Base-by-base conservation (phyloP, 2,113 vertebrate genomes). In the Microtus pennsylvanicus region DNA sequence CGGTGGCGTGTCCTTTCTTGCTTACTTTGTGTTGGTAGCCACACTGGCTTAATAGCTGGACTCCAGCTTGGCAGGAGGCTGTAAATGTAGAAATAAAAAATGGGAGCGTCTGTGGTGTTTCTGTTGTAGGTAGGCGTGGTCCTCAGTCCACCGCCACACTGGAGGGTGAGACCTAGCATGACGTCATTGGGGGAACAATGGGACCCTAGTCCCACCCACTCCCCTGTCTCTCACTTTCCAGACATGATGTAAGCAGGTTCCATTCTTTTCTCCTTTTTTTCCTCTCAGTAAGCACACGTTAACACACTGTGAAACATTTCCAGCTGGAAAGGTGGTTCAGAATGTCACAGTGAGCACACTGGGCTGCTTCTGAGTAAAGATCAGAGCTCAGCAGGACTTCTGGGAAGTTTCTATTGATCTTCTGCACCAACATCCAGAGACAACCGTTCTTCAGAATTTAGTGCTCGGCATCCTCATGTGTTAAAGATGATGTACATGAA, bases 401-500 rank as follows among this genome's bases (percentile, higher is more conserved):
- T 55, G 22, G 38, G 47, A 55, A 55, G 21, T n/a, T 35, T n/a
- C n/a, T 42, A 58, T 38, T 19, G 47, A 30, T 88, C 65, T 52
- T n/a, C 45, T 50, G 26, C 35, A 42, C 67, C 50, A 74, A 74
- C 13, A 55, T 13, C 50, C 8, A 58, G 13, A 55, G 35, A 88
- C 50, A 88, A 38, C 21, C 3, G 4, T 17, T 26, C 33, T 87
- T 52, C 47, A n/a, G 67, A 87, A 47, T 26, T n/a, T 55, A 26
- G 47, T 28, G 13, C 7, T 74, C 42, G 38, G 47, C 47, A 55
- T 55, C n/a, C 33, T 72, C 11, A 35, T 69, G 33, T 67, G 30
- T 35, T 14, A 35, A 35, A 24, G 35, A 58, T 1, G 0, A 21
- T 3, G 7, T n/a, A 22, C 5, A 52, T 9, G n/a, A 52, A 26